Evolutionary conservation across 2,888 invertebrate species (phyloP), one percentile per base, ranked within the genome.

Genomic region (Coelopa pilipes): DNA sequence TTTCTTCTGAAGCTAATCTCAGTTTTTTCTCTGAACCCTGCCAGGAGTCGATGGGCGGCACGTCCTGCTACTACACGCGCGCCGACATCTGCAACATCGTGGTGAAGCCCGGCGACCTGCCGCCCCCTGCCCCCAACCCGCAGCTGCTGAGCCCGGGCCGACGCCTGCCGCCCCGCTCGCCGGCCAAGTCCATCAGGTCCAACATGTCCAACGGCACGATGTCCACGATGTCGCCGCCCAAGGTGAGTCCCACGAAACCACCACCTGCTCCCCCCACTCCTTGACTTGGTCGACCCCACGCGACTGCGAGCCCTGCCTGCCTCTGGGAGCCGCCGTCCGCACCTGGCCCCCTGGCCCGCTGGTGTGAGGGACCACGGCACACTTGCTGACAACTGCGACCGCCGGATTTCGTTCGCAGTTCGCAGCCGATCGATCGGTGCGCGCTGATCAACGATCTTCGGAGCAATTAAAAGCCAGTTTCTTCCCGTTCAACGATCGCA

Each of bases 61-160:
- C 76, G 70, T 70, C 75, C 70, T 81, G 80, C 71, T 83, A 79
- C 75, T 83, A 82, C 55, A 82, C 82, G 77, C 84, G 84, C 73
- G 84, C 84, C 68, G 84, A 83, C 73, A 82, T 82, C 68, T 83
- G 82, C 77, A 85, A 84, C 74, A 82, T 84, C 70, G 81, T 78
- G 75, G 83, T 79, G 49, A 82, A 80, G 78, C 78, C 82, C 75
- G 78, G 72, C 75, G 79, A 79, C 69, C 74, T 72, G 70, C 76
- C 60, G 50, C 50, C 12, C 73, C 65, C 10, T 49, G 62, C 53
- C 63, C 70, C 10, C 63, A 75, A 67, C 71, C 76, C 75, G 55
- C 76, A 74, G 70, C 21, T 63, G 70, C 79, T 72, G 65, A 77
- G 78, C 19, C 72, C 76, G 63, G 81, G 79, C 69, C 82, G 79